Percentiles rank a stretch among this genome's conserved stretches.
These are phyloP conservation scores for Erpornis zantholeuca DNA, from an alignment of 2,113 vertebrate genomes.

Conservation along the genomic window DNA sequence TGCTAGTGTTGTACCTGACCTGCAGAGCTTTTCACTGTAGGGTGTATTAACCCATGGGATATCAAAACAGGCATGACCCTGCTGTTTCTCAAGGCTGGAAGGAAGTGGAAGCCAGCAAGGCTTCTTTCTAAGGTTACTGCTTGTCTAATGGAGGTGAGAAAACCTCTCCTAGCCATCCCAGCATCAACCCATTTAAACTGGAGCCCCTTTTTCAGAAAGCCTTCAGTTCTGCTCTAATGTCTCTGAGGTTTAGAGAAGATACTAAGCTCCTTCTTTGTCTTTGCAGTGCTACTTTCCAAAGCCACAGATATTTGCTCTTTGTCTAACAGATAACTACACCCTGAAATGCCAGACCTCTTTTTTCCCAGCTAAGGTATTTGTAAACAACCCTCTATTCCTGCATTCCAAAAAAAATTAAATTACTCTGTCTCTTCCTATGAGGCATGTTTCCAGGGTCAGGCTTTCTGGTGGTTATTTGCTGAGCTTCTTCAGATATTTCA, in stretches of 20 bases:
- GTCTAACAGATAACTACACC: not conserved
- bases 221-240: not conserved
- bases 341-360: not conserved
- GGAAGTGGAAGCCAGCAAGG: not conserved
- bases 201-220: not conserved
- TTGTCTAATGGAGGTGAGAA: not conserved
- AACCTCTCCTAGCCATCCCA: not conserved
- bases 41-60: not conserved
- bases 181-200: not conserved
- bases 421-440: not conserved
- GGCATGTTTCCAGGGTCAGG: not conserved
- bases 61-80: not conserved
- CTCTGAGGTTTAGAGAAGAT: not conserved
- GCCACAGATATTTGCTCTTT: not conserved
- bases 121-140: not conserved
- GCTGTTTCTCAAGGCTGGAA: not conserved
- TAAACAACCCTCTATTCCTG: not conserved
- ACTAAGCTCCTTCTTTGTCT: not conserved
- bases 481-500: not conserved
- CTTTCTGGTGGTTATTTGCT: not conserved
- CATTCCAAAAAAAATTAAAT: not conserved
- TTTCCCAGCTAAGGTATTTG: slow-evolving; percentile 13
- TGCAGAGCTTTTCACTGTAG: not conserved
- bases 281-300: not conserved
- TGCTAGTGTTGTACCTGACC: not conserved